A percentile compares a stretch with the other conserved stretches of the same genome.
phyloP scores from a whole-genome alignment of 2,888 invertebrate genomes.

The Agelastica alni region DNA sequence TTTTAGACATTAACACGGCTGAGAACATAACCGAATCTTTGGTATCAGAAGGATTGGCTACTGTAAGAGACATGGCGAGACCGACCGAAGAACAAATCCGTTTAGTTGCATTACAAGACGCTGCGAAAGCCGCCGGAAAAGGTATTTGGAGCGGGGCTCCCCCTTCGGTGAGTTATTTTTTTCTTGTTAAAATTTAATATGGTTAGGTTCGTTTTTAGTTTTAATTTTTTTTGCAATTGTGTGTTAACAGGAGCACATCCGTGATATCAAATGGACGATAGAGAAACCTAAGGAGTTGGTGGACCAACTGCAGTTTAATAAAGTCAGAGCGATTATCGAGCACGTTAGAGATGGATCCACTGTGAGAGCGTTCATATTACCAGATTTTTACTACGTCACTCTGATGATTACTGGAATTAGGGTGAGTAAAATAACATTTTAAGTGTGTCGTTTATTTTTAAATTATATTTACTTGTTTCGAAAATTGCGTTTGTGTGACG shows the following conservation, averaged over 20 bases:
- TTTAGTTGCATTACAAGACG: constrained; percentile 85
- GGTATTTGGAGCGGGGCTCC: constrained; percentile 70
- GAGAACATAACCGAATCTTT: constrained; percentile 89
- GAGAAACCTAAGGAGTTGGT: constrained; percentile 80
- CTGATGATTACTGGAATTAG: constrained; percentile 94
- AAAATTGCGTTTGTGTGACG: too few relatives aligned
- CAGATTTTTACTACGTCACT: constrained; percentile 89
- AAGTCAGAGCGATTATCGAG: constrained; percentile 91
- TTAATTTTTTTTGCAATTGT: constrained; percentile 15
- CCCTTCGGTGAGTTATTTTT: constrained; percentile 38
- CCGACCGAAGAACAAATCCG: constrained; percentile 68
- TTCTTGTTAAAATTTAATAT: not conserved
- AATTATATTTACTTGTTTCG: too few relatives aligned
- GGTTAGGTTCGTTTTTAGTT: not conserved
- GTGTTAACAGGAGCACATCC: constrained; percentile 67
- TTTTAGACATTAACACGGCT: constrained; percentile 65
- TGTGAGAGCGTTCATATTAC: constrained; percentile 86
- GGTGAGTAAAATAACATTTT: constrained; percentile 56
- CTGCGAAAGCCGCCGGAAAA: constrained; percentile 84
- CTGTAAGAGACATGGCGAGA: constrained; percentile 72
- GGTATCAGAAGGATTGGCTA: constrained; percentile 87
- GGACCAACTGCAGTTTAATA: constrained; percentile 83
- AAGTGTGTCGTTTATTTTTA: not conserved
- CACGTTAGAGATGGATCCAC: constrained; percentile 98
- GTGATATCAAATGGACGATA: constrained; percentile 86